Conservation (phyloP, 1,140 invertebrate species). For the Pomacea maculata region DNA sequence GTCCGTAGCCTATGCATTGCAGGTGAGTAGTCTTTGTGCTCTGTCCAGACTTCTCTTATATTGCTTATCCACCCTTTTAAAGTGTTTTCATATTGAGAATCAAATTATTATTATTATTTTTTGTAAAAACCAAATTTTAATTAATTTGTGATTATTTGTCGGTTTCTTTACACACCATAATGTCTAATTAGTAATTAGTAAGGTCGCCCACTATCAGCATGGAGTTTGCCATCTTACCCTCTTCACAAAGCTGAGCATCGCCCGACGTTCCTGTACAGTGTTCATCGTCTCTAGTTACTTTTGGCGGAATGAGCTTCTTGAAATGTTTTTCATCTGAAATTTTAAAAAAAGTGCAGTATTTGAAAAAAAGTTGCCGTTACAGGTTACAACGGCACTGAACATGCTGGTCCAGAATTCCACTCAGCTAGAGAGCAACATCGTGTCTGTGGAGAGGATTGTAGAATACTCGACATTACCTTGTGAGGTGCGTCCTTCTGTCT, state of each 20-base stretch:
- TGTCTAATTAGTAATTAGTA: no score
- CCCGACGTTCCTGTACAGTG: no score
- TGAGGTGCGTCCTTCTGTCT: constrained; percentile 34
- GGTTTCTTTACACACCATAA: no score
- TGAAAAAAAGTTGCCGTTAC: background rate
- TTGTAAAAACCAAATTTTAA: no score
- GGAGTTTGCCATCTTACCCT: no score
- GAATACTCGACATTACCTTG: constrained; percentile 72
- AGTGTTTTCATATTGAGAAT: no score
- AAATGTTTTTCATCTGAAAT: no score
- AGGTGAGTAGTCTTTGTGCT: constrained; percentile 44
- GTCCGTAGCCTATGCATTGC: constrained; percentile 65
- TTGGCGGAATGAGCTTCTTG: background rate
- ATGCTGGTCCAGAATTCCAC: constrained; percentile 95
- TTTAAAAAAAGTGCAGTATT: no score
- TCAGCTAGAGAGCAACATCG: constrained; percentile 96
- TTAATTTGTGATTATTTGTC: no score
- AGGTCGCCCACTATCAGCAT: no score
- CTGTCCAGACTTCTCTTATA: background rate
- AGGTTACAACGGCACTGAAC: constrained; percentile 88
- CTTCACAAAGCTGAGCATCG: background rate
- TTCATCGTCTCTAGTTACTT: background rate
- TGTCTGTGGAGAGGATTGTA: constrained; percentile 94
- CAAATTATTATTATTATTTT: no score
- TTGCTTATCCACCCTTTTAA: background rate